Evolutionary conservation across 2,797 vertebrate genomes (phyloP).

Genomic region (Acanthurus leucopareius): DNA sequence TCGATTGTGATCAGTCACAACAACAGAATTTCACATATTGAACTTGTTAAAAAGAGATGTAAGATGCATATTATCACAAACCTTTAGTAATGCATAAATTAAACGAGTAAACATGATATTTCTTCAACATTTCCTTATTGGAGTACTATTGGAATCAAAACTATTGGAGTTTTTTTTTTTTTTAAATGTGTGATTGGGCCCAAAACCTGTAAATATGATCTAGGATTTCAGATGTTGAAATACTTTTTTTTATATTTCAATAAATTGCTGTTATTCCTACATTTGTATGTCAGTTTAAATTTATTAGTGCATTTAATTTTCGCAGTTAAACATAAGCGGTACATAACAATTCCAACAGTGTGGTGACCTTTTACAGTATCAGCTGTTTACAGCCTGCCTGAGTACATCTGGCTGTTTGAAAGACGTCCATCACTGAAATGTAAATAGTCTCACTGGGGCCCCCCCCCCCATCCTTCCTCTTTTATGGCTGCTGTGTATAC

Average conservation of each 20-base stretch:
- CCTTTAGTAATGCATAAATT: neutral
- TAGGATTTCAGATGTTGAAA: neutral
- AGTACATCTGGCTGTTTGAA: too few relatives aligned
- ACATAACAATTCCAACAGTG: neutral
- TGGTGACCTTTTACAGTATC: neutral
- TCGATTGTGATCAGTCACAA: neutral
- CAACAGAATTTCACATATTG: neutral
- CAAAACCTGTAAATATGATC: too few relatives aligned
- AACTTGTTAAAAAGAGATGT: neutral
- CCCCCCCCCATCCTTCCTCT: too few relatives aligned
- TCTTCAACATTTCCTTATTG: neutral
- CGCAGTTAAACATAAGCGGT: neutral
- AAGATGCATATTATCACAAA: neutral
- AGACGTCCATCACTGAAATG: too few relatives aligned
- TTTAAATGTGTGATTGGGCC: too few relatives aligned
- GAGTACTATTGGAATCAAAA: neutral
- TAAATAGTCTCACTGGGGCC: too few relatives aligned
- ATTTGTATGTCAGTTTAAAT: neutral
- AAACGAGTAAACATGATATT: neutral
- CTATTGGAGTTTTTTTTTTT: too few relatives aligned
- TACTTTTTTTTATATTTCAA: too few relatives aligned
- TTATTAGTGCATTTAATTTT: neutral
- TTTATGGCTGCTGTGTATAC: neutral
- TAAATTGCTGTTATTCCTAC: neutral
- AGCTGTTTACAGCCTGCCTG: neutral